These are phyloP conservation scores for Sciurus carolinensis DNA, from an alignment of 2,797 vertebrate genomes.

Conservation along the genomic window DNA sequence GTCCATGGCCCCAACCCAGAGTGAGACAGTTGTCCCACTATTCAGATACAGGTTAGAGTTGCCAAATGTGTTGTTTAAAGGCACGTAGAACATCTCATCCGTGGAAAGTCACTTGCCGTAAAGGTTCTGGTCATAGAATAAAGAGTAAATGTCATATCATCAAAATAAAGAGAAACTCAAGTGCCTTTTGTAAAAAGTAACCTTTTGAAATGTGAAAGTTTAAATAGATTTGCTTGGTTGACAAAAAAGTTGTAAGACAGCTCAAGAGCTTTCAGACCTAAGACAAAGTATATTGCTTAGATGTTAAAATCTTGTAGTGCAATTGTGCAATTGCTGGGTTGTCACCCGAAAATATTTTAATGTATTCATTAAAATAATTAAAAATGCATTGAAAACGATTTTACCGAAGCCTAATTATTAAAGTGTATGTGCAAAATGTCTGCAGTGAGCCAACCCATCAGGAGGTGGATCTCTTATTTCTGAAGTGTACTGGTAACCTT, in stretches of 20 bases:
- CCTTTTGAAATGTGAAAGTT: conserved; percentile 2
- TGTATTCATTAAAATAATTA: background rate
- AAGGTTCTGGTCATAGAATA: conserved; percentile 37
- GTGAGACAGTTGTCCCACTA: background rate
- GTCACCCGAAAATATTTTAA: conserved; percentile 29
- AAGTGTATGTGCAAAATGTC: conserved; percentile 19
- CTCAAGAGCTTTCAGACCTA: conserved; percentile 19
- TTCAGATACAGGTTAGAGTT: background rate
- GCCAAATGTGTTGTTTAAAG: background rate
- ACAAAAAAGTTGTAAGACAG: background rate
- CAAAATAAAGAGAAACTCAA: conserved; percentile 51
- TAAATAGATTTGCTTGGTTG: conserved; percentile 42
- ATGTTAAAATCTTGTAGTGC: conserved; percentile 18
- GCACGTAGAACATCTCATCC: background rate
- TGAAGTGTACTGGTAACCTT: no score
- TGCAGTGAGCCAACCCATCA: no score
- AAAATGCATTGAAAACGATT: conserved; percentile 49
- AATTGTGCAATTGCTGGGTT: conserved; percentile 55
- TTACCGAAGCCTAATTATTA: conserved; percentile 69
- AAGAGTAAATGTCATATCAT: background rate
- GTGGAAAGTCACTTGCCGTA: background rate
- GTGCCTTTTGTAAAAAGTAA: conserved; percentile 78
- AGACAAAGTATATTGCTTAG: conserved; percentile 29
- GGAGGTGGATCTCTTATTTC: no score
- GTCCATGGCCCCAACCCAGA: background rate